These are phyloP conservation scores for Gymnocephalus cernua DNA, from an alignment of 2,113 vertebrate species.

Conservation along the genomic window DNA sequence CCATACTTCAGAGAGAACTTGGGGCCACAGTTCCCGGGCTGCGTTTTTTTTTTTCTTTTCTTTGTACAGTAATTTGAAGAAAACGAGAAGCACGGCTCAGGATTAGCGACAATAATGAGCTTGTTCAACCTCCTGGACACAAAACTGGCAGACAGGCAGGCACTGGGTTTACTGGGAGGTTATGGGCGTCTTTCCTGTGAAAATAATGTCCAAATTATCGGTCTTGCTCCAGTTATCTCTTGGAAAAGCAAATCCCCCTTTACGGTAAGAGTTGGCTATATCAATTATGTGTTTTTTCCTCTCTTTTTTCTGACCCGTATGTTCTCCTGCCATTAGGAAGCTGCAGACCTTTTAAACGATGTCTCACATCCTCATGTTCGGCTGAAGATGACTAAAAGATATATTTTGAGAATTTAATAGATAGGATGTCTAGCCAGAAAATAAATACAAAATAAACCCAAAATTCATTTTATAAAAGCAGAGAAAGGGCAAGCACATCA, in stretches of 20 bases:
- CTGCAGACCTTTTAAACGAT: slow-evolving; percentile 6
- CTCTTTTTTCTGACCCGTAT: slow-evolving; percentile 23
- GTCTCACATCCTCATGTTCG: slow-evolving; percentile 15
- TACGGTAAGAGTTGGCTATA: slow-evolving; percentile 51
- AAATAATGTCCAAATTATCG: slow-evolving; percentile 28
- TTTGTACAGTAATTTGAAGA: slow-evolving; percentile 57
- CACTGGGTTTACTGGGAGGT: slow-evolving; percentile 1
- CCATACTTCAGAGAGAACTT: slow-evolving; percentile 35
- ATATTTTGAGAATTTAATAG: slow-evolving; percentile 22
- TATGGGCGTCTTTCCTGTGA: slow-evolving; percentile 43
- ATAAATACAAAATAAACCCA: neutral
- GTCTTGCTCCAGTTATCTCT: slow-evolving; percentile 47
- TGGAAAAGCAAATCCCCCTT: slow-evolving; percentile 77
- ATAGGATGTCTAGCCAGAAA: slow-evolving; percentile 5
- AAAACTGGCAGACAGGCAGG: slow-evolving; percentile 49
- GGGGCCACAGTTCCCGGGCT: neutral
- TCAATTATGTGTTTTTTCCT: slow-evolving; percentile 34
- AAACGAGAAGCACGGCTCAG: slow-evolving; percentile 64
- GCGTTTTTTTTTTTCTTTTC: slow-evolving; percentile 3
- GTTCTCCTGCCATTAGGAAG: slow-evolving; percentile 21
- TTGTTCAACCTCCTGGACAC: slow-evolving; percentile 48
- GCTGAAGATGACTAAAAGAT: slow-evolving; percentile 30
- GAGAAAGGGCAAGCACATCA: neutral
- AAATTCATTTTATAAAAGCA: slow-evolving; percentile 14
- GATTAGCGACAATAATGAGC: slow-evolving; percentile 49